These are phyloP conservation scores for Parauchenoglanis ngamensis DNA, from an alignment of 2,797 vertebrate genomes.

Conservation along the genomic window DNA sequence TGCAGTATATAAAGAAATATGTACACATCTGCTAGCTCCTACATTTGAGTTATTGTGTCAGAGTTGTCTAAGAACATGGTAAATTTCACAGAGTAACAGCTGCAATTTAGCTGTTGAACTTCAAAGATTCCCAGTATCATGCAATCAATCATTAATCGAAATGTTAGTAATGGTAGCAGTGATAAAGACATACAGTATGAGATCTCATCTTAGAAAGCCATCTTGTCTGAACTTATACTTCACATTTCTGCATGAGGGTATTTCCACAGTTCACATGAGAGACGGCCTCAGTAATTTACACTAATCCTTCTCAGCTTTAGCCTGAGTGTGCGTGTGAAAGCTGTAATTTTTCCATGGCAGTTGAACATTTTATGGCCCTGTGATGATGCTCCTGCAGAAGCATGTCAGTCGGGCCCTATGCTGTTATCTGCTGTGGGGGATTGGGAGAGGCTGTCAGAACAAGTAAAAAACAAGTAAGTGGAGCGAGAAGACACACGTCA, in stretches of 20 bases:
- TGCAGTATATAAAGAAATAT: slow-evolving; percentile 11
- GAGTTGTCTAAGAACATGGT: slow-evolving; percentile 20
- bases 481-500: slow-evolving; percentile 25
- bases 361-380: slow-evolving; percentile 48
- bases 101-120: slow-evolving; percentile 32
- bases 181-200: not conserved
- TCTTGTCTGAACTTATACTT: not conserved
- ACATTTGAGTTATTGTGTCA: slow-evolving; percentile 12
- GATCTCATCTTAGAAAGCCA: slow-evolving; percentile 5
- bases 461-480: slow-evolving; percentile 37
- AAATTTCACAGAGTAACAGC: slow-evolving; percentile 20
- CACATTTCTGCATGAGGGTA: slow-evolving; percentile 12
- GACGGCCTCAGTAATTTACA: slow-evolving; percentile 18
- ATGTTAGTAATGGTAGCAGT: slow-evolving; percentile 18
- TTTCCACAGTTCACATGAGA: slow-evolving; percentile 14
- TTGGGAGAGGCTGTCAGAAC: slow-evolving; percentile 40
- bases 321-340: slow-evolving; percentile 26
- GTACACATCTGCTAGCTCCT: slow-evolving; percentile 14
- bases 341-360: slow-evolving; percentile 38
- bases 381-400: slow-evolving; percentile 44
- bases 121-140: slow-evolving; percentile 49
- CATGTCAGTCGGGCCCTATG: slow-evolving; percentile 37
- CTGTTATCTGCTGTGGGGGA: slow-evolving; percentile 49
- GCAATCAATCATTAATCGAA: slow-evolving; percentile 50
- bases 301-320: not conserved